phyloP scores from a whole-genome alignment of 2,797 vertebrate species.

The Macrochelys suwanniensis region DNA sequence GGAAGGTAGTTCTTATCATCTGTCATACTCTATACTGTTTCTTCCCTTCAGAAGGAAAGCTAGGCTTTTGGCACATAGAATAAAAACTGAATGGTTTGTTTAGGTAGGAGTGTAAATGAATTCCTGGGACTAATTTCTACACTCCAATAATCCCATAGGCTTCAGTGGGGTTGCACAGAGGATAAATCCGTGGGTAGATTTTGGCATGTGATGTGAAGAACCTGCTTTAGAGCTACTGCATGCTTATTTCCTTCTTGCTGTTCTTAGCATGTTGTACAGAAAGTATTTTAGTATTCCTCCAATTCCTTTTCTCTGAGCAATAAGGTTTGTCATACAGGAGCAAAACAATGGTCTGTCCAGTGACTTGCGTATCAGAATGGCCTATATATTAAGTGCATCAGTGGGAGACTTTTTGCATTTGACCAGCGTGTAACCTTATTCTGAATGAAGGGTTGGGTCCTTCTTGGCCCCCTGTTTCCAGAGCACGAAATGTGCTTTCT shows the following conservation, averaged over 20 bases:
- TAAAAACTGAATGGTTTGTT: not conserved
- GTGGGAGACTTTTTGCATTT: not conserved
- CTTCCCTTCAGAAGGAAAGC: not conserved
- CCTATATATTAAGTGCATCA: not conserved
- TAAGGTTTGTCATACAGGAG: not conserved
- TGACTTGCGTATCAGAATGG: not conserved
- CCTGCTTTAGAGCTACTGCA: not conserved
- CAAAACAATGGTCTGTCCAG: not conserved
- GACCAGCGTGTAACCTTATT: not conserved
- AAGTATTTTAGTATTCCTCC: not conserved
- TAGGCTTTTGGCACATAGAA: not conserved
- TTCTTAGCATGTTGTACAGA: not conserved
- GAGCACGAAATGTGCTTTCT: not conserved
- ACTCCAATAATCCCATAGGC: not conserved
- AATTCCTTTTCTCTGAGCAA: not conserved
- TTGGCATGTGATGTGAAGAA: not conserved
- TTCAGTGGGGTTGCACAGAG: fast-evolving
- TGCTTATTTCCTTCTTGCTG: not conserved
- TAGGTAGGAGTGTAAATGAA: not conserved
- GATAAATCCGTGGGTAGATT: not conserved
- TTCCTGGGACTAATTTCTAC: not conserved
- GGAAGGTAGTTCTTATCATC: slow-evolving; percentile 88
- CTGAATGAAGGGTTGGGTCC: not conserved
- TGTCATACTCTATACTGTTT: not conserved
- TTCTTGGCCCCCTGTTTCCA: not conserved